Conservation (phyloP, 1,140 invertebrate genomes). For the Penaeus chinensis region DNA sequence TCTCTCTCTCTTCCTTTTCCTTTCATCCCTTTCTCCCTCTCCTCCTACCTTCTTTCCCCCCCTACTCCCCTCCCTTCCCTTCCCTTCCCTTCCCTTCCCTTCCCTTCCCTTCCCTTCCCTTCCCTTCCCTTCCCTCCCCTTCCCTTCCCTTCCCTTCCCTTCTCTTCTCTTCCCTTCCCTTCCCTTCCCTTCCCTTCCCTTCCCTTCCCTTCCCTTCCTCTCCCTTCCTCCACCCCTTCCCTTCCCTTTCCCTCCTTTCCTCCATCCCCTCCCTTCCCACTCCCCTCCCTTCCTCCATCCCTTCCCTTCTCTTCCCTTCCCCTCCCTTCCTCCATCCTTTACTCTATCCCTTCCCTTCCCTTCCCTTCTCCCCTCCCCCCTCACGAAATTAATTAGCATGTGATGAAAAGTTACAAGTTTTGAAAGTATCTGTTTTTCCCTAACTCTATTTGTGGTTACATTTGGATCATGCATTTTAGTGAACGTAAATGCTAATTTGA, state of each 20-base stretch:
- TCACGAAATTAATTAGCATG: neutral
- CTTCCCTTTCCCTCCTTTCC: neutral
- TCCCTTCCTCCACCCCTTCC: neutral
- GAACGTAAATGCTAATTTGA: no score
- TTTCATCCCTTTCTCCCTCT: neutral
- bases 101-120: no score
- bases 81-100: neutral
- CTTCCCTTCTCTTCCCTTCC: neutral
- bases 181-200: neutral
- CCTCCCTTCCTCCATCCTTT: neutral
- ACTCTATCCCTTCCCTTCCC: neutral
- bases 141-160: neutral
- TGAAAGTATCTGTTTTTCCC: no score
- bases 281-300: neutral
- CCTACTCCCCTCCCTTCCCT: neutral
- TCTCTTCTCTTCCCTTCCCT: no score
- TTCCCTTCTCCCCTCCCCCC: neutral
- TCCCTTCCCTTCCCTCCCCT: neutral
- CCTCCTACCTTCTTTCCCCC: neutral
- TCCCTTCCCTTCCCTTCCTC: neutral
- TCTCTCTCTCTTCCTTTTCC: constrained; percentile 3
- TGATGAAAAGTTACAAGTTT: no score
- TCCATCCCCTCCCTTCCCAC: neutral
- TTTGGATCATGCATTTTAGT: no score
- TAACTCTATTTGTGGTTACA: no score